These are phyloP conservation scores for Scleropages formosus DNA, from an alignment of 2,797 vertebrate species.

Conservation along the genomic window DNA sequence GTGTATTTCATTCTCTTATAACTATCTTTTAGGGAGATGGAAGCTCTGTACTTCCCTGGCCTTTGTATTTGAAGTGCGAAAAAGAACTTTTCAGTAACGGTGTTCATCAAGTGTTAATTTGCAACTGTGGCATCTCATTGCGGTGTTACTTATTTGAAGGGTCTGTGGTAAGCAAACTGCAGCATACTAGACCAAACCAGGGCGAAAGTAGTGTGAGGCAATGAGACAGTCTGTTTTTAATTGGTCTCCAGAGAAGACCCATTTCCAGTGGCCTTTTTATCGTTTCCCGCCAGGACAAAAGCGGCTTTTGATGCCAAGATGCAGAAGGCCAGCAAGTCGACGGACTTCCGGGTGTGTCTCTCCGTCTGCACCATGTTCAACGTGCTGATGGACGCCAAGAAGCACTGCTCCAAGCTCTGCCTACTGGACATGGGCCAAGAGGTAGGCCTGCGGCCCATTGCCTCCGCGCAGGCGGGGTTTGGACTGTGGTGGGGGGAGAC, in stretches of 20 bases:
- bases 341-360: constrained; percentile 78
- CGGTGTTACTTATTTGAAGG: constrained; percentile 6
- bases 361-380: constrained; percentile 96
- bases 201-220: neutral
- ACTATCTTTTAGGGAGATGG: neutral
- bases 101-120: constrained; percentile 10
- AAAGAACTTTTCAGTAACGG: constrained; percentile 15
- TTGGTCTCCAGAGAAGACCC: constrained; percentile 19
- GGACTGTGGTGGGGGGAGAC: neutral
- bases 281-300: constrained; percentile 78
- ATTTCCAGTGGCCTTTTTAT: constrained; percentile 32
- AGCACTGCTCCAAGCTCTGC: constrained; percentile 83
- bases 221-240: constrained; percentile 26
- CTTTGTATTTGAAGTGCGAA: constrained; percentile 22
- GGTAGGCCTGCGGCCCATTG: constrained; percentile 59
- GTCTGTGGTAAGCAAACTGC: neutral
- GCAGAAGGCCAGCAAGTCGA: constrained; percentile 84
- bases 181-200: neutral
- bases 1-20: constrained; percentile 7
- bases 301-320: constrained; percentile 87
- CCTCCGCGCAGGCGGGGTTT: neutral
- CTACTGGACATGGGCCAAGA: constrained; percentile 83
- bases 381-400: constrained; percentile 87
- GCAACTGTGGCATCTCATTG: neutral
- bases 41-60: neutral